These are phyloP conservation scores for Pungitius pungitius DNA, from an alignment of 2,113 vertebrate genomes.

Conservation along the genomic window DNA sequence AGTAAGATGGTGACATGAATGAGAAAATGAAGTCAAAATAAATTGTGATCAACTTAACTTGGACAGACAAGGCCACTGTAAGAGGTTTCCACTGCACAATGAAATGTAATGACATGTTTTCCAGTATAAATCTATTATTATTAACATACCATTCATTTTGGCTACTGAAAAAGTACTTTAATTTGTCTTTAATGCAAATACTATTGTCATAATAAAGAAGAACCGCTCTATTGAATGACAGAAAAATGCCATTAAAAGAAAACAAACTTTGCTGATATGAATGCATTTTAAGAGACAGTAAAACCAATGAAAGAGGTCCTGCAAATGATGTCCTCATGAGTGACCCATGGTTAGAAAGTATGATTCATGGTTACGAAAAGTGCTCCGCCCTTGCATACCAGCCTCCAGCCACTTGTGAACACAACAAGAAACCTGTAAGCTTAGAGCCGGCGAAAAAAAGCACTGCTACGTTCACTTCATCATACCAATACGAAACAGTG, in stretches of 20 bases:
- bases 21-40: background rate
- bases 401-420: slow-evolving; percentile 81
- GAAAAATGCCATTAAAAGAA: slow-evolving; percentile 48
- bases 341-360: slow-evolving; percentile 58
- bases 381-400: slow-evolving; percentile 88
- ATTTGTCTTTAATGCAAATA: slow-evolving; percentile 13
- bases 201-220: slow-evolving; percentile 7
- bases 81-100: background rate
- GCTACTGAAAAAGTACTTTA: background rate
- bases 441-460: slow-evolving; percentile 78
- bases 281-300: slow-evolving; percentile 22
- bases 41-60: background rate
- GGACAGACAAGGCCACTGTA: background rate
- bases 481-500: slow-evolving; percentile 77
- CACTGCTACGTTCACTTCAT: slow-evolving; percentile 59
- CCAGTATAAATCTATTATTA: slow-evolving; percentile 3
- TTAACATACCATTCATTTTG: background rate
- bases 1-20: background rate
- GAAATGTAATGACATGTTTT: slow-evolving; percentile 1
- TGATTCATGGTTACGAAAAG: slow-evolving; percentile 46
- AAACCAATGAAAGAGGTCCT: slow-evolving; percentile 39
- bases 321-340: slow-evolving; percentile 64
- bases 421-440: slow-evolving; percentile 78
- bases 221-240: slow-evolving; percentile 57
- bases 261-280: slow-evolving; percentile 29